Evolutionary conservation across 2,797 vertebrate species (phyloP).

Genomic region (Microctenopoma lineatum): DNA sequence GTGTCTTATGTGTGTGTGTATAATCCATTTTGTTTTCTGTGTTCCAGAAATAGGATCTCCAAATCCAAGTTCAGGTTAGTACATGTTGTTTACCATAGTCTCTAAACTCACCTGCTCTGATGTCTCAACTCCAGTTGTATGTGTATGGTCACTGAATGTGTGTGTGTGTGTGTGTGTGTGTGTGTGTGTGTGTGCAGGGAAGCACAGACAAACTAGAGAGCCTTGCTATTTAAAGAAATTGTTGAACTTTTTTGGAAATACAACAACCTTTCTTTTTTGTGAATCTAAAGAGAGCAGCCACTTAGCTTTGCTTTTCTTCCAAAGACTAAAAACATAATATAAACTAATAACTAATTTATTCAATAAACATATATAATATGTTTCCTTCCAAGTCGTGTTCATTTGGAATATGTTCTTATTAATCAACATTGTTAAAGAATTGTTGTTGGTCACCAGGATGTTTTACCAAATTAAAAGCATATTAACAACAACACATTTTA

Average conservation of each 20-base stretch:
- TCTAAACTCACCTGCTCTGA: slow-evolving; percentile 50
- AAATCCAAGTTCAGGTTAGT: slow-evolving; percentile 99
- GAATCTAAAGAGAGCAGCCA: background rate
- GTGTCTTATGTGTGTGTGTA: slow-evolving; percentile 81
- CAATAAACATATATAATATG: too few species aligned
- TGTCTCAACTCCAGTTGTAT: slow-evolving; percentile 50
- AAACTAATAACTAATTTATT: too few species aligned
- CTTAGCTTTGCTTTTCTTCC: background rate
- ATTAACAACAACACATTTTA: background rate
- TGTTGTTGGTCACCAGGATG: background rate
- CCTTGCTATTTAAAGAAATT: background rate
- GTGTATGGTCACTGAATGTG: slow-evolving; percentile 34
- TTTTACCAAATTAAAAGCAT: slow-evolving; percentile 5
- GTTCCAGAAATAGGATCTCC: slow-evolving; percentile 99
- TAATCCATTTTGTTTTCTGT: slow-evolving; percentile 91
- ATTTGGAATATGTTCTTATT: too few species aligned
- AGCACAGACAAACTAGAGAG: slow-evolving; percentile 3
- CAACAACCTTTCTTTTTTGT: background rate
- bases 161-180: slow-evolving; percentile 25
- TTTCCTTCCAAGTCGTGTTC: background rate
- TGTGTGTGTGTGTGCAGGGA: background rate
- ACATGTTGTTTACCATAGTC: slow-evolving; percentile 78
- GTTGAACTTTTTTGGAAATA: background rate
- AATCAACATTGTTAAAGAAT: background rate
- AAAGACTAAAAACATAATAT: background rate